Evolutionary conservation across 2,888 invertebrate species (phyloP).

Genomic region (Metalampra italica): DNA sequence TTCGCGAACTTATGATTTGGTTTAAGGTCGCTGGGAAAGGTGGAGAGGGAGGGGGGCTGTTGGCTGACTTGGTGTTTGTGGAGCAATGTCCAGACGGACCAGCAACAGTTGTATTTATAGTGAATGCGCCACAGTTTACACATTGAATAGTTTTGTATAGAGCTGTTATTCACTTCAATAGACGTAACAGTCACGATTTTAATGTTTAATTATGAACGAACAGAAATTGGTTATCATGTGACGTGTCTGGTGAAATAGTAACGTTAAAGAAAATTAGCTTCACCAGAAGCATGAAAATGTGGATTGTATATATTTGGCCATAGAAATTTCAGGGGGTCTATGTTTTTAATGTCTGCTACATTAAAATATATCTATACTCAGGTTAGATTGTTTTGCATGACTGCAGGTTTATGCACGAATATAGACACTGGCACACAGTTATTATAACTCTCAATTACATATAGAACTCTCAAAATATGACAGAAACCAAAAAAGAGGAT

Average conservation of each 20-base stretch:
- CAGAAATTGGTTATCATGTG: not conserved
- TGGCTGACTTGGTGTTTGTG: constrained; percentile 47
- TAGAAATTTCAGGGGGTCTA: no score
- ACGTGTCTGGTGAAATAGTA: not conserved
- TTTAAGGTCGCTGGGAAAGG: constrained; percentile 17
- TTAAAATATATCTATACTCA: no score
- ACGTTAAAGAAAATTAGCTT: no score
- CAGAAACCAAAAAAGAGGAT: no score
- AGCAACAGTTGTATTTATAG: constrained; percentile 63
- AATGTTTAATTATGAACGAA: not conserved
- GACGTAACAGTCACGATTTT: constrained; percentile 25
- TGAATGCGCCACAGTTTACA: constrained; percentile 29
- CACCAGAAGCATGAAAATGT: no score
- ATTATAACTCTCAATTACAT: no score
- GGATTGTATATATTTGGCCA: no score
- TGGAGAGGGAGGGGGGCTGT: constrained; percentile 47
- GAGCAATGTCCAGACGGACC: constrained; percentile 55
- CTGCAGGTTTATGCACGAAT: no score
- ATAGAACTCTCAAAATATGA: no score
- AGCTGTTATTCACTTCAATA: constrained; percentile 27
- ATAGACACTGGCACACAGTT: no score
- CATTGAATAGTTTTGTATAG: constrained; percentile 38
- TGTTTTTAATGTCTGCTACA: no score
- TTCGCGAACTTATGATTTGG: constrained; percentile 53
- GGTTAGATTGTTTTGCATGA: no score